Evolutionary conservation across 2,797 vertebrate species (phyloP).

Genomic region (Tamandua tetradactyla): DNA sequence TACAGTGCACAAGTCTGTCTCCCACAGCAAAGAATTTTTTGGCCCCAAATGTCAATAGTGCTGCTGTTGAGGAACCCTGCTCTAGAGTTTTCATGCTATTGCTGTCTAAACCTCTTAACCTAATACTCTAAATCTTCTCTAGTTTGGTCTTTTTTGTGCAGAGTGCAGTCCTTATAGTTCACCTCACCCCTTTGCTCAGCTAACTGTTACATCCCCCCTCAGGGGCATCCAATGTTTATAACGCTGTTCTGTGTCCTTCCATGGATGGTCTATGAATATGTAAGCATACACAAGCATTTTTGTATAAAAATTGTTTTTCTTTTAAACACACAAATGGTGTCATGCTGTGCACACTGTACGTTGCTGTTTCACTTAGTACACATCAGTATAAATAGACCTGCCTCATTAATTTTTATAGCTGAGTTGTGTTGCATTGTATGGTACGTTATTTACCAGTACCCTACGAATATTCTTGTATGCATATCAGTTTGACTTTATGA

Average conservation of each 20-base stretch:
- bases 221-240: neutral
- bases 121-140: neutral
- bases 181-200: neutral
- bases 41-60: neutral
- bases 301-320: neutral
- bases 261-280: neutral
- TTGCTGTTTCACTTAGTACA: slow-evolving; percentile 8
- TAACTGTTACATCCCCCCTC: neutral
- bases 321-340: neutral
- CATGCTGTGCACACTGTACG: neutral
- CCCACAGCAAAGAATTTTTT: neutral
- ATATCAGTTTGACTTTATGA: neutral
- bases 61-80: neutral
- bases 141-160: neutral
- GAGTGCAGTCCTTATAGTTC: neutral
- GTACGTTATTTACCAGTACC: neutral
- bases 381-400: neutral
- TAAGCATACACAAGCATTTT: neutral
- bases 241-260: slow-evolving; percentile 2
- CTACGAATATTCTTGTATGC: neutral
- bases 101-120: neutral
- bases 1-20: neutral
- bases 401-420: neutral
- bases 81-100: slow-evolving; percentile 14
- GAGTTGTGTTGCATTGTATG: neutral